A percentile compares a stretch with the other conserved stretches of the same genome.
phyloP scores from a whole-genome alignment of 2,797 vertebrate genomes.

The Hylomyscus alleni region DNA sequence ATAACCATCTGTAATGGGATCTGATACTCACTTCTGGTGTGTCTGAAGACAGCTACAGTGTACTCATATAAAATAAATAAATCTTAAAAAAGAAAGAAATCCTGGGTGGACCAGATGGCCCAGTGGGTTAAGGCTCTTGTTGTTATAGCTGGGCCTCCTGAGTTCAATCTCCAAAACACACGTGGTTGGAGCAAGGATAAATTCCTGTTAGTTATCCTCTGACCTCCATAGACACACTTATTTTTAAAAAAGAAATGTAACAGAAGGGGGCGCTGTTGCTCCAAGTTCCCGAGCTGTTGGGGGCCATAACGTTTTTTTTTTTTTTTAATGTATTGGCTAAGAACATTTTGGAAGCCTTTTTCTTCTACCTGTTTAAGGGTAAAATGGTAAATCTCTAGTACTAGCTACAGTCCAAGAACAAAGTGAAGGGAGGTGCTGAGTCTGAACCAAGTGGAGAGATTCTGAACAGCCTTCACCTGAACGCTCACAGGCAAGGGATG shows the following conservation, averaged over 20 bases:
- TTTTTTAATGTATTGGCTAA: accelerated
- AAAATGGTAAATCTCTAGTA: not conserved
- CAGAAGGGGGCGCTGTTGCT: constrained; percentile 71
- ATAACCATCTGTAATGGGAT: no score
- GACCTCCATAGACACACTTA: not conserved
- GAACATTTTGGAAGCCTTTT: constrained; percentile 25
- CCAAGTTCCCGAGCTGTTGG: not conserved
- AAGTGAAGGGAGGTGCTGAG: not conserved
- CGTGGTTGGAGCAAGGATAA: not conserved
- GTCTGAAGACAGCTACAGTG: no score
- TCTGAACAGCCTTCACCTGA: not conserved
- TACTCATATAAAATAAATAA: no score
- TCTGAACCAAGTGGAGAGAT: not conserved
- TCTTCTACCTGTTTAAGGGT: not conserved
- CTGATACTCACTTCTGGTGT: no score
- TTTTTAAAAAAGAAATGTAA: not conserved
- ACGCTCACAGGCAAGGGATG: not conserved
- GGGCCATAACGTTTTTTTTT: not conserved
- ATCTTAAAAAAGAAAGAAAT: not conserved
- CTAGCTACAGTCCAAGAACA: not conserved
- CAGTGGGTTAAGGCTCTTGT: not conserved
- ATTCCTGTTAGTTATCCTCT: not conserved
- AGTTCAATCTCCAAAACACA: not conserved
- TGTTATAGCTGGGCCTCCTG: no score
- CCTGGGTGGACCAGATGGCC: not conserved